Evolutionary conservation across 2,797 vertebrate genomes (phyloP).

Genomic region (Urocyon cinereoargenteus): DNA sequence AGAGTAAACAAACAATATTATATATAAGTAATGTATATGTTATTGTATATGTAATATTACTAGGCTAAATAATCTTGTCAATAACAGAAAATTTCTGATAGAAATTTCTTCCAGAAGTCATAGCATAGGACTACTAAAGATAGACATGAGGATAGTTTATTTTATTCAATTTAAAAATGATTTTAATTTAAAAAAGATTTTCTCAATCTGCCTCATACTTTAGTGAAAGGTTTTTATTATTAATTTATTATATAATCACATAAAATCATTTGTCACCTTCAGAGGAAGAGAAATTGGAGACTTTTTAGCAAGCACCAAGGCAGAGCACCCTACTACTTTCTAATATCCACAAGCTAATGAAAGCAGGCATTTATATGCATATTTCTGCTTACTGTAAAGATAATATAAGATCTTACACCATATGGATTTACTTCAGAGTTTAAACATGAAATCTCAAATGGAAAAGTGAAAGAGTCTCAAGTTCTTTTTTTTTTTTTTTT

Average conservation of each 20-base stretch:
- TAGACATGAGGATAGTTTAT: neutral
- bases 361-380: constrained; percentile 11
- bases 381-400: neutral
- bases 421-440: constrained; percentile 6
- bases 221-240: neutral
- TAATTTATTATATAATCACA: constrained; percentile 33
- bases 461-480: constrained; percentile 4
- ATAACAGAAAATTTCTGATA: neutral
- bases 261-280: neutral
- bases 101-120: constrained; percentile 37
- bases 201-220: neutral
- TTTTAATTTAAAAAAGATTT: neutral
- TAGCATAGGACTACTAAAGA: neutral
- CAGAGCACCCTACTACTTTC: neutral
- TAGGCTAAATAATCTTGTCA: neutral
- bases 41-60: neutral
- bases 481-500: no score
- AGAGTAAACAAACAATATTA: neutral
- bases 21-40: neutral
- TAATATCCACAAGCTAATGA: neutral
- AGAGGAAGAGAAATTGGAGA: neutral
- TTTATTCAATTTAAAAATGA: constrained; percentile 27
- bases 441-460: constrained; percentile 17
- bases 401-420: neutral
- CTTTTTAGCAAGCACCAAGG: constrained; percentile 8